Evolutionary conservation across 1,140 invertebrate species (phyloP).

Genomic region (Drosophila murphyi): DNA sequence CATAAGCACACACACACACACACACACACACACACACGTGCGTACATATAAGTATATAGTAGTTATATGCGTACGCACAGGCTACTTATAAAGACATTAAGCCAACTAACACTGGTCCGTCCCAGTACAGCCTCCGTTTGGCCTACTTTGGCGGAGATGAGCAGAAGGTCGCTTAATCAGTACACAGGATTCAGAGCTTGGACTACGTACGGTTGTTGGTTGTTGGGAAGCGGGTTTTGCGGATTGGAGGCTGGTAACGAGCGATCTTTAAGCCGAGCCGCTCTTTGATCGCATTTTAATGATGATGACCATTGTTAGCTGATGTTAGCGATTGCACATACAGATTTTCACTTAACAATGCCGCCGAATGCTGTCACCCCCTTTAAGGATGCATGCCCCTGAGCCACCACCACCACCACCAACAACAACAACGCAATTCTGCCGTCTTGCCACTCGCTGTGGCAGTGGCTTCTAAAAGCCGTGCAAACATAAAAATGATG

Average conservation of each 20-base stretch:
- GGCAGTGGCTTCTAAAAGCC: conserved; percentile 57
- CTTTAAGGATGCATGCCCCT: neutral
- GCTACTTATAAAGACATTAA: conserved; percentile 81
- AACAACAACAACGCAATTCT: conserved; percentile 1
- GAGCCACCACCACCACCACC: neutral
- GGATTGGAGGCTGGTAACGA: conserved; percentile 14
- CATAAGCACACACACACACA: neutral
- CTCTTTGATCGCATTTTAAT: conserved; percentile 83
- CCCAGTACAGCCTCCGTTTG: conserved; percentile 35
- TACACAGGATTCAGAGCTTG: conserved; percentile 28
- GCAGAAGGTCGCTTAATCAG: conserved; percentile 73
- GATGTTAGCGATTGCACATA: conserved; percentile 79
- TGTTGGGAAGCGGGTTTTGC: neutral
- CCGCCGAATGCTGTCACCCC: conserved; percentile 53
- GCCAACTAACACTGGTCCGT: conserved; percentile 48
- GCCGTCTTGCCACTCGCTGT: neutral
- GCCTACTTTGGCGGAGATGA: conserved; percentile 55
- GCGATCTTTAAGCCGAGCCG: conserved; percentile 41
- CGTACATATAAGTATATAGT: conserved; percentile 1
- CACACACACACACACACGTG: neutral
- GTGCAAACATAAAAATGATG: conserved; percentile 77
- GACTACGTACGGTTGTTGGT: neutral
- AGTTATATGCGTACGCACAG: conserved; percentile 16
- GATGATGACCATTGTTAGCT: conserved; percentile 84
- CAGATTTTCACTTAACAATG: conserved; percentile 81